Evolutionary conservation across 2,797 vertebrate genomes (phyloP).

Genomic region (Eulemur rubriventer): DNA sequence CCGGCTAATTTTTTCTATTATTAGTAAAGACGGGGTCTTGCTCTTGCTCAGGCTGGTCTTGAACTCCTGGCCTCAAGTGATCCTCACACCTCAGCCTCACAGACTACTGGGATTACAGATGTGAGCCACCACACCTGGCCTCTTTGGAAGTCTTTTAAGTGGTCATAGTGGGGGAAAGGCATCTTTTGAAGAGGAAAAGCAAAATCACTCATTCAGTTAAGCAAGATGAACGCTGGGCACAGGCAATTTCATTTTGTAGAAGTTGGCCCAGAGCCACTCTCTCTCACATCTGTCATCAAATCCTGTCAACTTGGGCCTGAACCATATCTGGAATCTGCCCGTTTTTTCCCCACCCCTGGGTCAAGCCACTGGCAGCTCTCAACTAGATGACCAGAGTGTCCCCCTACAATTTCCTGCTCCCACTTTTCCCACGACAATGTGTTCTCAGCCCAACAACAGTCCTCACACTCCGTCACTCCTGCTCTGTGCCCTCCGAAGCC

Average conservation of each 20-base stretch:
- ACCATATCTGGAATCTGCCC: neutral
- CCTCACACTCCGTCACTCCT: neutral
- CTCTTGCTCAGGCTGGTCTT: too few relatives aligned
- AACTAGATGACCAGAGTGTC: neutral
- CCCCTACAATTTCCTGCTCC: neutral
- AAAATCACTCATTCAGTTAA: neutral
- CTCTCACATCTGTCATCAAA: neutral
- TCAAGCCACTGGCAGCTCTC: neutral
- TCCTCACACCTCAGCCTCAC: too few relatives aligned
- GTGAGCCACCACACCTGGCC: neutral
- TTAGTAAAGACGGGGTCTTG: too few relatives aligned
- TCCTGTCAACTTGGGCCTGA: neutral
- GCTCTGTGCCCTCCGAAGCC: neutral
- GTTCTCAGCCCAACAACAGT: neutral
- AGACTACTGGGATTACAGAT: too few relatives aligned
- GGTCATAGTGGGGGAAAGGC: too few relatives aligned
- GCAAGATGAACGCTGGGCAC: neutral
- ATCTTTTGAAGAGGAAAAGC: neutral
- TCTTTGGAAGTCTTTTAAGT: neutral
- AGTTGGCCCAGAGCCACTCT: neutral
- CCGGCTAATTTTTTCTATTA: too few relatives aligned
- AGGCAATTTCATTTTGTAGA: neutral
- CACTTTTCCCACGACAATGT: neutral
- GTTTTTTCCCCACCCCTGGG: neutral
- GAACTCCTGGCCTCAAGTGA: too few relatives aligned